phyloP scores from a whole-genome alignment of 2,113 vertebrate genomes.

The Indicator indicator region DNA sequence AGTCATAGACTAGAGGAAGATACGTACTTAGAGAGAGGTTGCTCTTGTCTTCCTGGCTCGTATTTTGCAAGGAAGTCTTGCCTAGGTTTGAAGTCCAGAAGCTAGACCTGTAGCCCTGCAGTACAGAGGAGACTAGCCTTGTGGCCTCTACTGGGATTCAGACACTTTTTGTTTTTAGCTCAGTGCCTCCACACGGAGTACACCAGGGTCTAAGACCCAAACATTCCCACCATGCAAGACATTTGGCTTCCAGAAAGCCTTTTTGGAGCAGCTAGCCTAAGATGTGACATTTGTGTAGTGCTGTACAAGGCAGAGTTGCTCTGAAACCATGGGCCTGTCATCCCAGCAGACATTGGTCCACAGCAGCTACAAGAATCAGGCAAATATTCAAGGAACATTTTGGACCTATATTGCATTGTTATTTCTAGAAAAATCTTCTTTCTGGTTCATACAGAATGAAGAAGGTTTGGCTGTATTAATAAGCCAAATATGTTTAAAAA shows the following conservation, averaged over 20 bases:
- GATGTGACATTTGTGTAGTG: background rate
- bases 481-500: background rate
- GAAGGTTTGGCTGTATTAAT: background rate
- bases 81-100: background rate
- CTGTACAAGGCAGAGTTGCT: background rate
- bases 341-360: rapidly evolving
- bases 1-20: background rate
- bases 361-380: background rate
- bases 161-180: background rate
- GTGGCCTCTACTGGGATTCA: background rate
- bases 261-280: background rate
- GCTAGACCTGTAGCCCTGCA: background rate
- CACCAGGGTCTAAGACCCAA: background rate
- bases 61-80: background rate
- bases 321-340: background rate
- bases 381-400: background rate
- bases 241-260: background rate
- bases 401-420: background rate
- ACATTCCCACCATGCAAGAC: background rate
- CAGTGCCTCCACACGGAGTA: background rate
- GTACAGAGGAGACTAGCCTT: background rate
- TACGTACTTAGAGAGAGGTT: background rate
- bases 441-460: background rate
- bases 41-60: background rate
- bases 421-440: background rate